These are phyloP conservation scores for Galaxea fascicularis DNA, from an alignment of 92 coral and sea anemone genomes.

Conservation along the genomic window DNA sequence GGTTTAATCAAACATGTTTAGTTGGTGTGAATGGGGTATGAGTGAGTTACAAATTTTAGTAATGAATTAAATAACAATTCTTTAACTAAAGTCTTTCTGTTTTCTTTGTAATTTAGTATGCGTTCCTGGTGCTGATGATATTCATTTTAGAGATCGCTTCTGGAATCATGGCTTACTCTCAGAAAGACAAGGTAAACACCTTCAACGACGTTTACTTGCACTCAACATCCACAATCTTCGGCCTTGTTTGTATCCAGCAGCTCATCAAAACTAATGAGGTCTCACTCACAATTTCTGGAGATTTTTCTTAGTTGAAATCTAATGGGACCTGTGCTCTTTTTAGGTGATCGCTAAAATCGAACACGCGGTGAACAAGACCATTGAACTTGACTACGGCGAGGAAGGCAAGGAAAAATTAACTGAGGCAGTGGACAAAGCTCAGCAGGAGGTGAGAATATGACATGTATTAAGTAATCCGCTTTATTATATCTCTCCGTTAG, in stretches of 20 bases:
- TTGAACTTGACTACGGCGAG: constrained; percentile 69
- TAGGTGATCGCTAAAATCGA: constrained; percentile 77
- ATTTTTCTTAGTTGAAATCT: neutral
- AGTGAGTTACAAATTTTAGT: neutral
- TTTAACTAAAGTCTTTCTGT: neutral
- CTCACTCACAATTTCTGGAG: neutral
- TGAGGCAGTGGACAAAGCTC: constrained; percentile 88
- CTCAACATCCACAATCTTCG: no score
- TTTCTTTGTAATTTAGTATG: constrained; percentile 67
- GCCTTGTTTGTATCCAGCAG: no score
- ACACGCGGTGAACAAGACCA: constrained; percentile 73
- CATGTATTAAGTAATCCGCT: neutral
- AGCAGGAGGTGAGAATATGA: constrained; percentile 63
- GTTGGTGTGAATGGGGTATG: no score
- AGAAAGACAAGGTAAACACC: constrained; percentile 84
- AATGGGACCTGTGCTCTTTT: neutral
- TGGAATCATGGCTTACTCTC: constrained; percentile 93
- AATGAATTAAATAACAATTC: neutral
- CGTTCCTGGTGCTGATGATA: constrained; percentile 85
- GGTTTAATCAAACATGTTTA: no score
- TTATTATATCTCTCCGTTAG: no score
- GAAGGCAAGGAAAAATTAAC: constrained; percentile 54
- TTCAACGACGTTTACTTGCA: no score
- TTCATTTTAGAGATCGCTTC: constrained; percentile 98
- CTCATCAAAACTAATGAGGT: no score